Conservation (phyloP, 2,113 vertebrate species). For the Pongo pygmaeus region DNA sequence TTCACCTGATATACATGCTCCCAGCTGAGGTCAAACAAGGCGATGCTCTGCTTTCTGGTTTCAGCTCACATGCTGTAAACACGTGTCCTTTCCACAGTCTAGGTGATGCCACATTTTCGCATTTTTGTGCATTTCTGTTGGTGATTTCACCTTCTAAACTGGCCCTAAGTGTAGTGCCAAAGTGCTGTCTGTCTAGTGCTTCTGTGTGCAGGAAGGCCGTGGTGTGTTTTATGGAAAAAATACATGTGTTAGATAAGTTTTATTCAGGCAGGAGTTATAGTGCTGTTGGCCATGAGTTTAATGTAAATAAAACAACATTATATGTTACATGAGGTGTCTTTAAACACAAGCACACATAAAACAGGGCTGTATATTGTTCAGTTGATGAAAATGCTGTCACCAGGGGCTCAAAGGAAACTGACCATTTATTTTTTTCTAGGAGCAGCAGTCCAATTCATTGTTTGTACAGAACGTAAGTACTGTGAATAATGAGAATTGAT, state of each 20-base stretch:
- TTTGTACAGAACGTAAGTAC: not conserved
- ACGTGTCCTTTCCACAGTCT: not conserved
- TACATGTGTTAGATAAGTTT: not conserved
- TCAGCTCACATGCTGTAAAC: not conserved
- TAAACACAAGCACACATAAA: not conserved
- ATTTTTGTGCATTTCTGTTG: not conserved
- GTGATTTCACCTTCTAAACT: not conserved
- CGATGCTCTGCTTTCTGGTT: not conserved
- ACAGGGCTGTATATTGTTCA: not conserved
- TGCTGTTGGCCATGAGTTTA: not conserved
- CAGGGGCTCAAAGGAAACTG: not conserved
- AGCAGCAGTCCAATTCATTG: not conserved
- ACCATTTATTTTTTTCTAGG: not conserved
- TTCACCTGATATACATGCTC: not conserved
- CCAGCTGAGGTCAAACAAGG: not conserved
- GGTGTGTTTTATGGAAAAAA: not conserved
- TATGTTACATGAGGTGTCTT: not conserved
- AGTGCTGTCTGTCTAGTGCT: not conserved
- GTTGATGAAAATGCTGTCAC: not conserved
- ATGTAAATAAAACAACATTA: not conserved
- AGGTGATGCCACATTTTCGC: not conserved
- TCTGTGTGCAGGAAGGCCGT: not conserved
- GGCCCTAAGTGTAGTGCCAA: not conserved
- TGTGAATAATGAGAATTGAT: not conserved
- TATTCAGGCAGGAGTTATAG: not conserved